Evolutionary conservation across 1,140 invertebrate species (phyloP), one percentile per base, ranked within the genome.

Genomic region (Anastrepha obliqua): DNA sequence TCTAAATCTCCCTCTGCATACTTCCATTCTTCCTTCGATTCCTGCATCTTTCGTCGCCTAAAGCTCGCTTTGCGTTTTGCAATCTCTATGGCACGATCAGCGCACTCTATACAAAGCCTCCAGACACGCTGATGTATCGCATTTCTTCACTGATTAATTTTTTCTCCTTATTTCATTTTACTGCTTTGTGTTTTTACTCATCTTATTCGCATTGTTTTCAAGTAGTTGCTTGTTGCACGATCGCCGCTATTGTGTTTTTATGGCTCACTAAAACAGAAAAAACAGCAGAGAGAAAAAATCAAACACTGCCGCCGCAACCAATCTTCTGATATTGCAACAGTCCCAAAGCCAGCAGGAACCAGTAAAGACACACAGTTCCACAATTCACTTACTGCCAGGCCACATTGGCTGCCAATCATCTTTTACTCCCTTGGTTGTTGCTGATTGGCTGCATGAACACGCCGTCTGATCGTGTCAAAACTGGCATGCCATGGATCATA

Each of bases 401-500:
- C 64, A 67, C 29, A 67, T 11, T 42, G 29, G 4, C 70, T 47
- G 42, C 6, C 44, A 13, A 2, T 17, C 13, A 13, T 29, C 67
- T 39, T 8, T 39, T 55, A 47, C 47, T 17, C 74, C 74, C 74
- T 39, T 67, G 1, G 17, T n/a, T 20, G n/a, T n/a, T 6, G n/a
- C n/a, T n/a, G 8, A 44, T 39, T 51, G n/a, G 0, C 74, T 58
- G 3, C 51, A 13, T 20, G 42, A 13, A 29, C 64, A 55, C 42
- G 7, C 39, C 67, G 51, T 11, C 44, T 81, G 74, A 81, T 81
- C 74, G 74, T 81, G 74, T 81, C 74, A 81, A 81, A 81, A 81
- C 74, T 81, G 47, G 29, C 74, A 81, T 81, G 74, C 74, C 74
- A 81, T 81, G 74, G 74, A 81, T 81, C 74, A 81, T 20, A 51